A percentile compares a stretch with the other conserved stretches of the same genome.
Evolutionary conservation across 2,888 invertebrate species (phyloP).

Genomic region (Polyploca ridens): DNA sequence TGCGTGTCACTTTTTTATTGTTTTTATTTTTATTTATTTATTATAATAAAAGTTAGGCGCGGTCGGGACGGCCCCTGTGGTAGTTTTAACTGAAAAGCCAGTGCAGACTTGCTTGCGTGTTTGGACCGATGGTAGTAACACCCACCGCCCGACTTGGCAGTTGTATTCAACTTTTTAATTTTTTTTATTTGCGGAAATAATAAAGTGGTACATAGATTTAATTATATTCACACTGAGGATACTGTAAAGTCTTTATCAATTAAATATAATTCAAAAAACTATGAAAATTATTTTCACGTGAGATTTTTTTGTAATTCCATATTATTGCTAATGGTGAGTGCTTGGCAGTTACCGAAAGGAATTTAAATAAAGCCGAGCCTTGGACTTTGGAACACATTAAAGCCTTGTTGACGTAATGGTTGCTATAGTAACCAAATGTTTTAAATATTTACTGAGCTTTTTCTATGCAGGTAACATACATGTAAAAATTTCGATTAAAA

Average conservation of each 20-base stretch:
- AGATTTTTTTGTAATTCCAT: no score
- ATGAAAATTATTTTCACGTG: no score
- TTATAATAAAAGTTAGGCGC: conserved; percentile 46
- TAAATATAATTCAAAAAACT: no score
- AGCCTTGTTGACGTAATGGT: conserved; percentile 18
- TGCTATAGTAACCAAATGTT: conserved; percentile 17
- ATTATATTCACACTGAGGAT: no score
- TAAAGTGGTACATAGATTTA: no score
- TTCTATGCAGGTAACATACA: no score
- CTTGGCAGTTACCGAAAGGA: neutral
- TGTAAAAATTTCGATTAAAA: no score
- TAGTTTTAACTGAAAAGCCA: conserved; percentile 76
- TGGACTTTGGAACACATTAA: neutral
- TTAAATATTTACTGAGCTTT: neutral
- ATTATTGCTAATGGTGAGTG: neutral
- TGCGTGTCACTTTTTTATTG: conserved; percentile 21
- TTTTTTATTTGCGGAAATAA: conserved; percentile 10
- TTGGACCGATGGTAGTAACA: conserved; percentile 59
- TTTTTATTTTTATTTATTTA: conserved; percentile 25
- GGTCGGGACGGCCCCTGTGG: conserved; percentile 64
- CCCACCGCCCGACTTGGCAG: conserved; percentile 66
- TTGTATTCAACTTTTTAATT: conserved; percentile 59
- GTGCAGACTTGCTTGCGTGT: conserved; percentile 76
- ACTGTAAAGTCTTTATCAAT: no score
- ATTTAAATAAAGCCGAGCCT: neutral